Evolutionary conservation across 2,888 invertebrate species (phyloP).

Genomic region (Pristionchus exspectatus): DNA sequence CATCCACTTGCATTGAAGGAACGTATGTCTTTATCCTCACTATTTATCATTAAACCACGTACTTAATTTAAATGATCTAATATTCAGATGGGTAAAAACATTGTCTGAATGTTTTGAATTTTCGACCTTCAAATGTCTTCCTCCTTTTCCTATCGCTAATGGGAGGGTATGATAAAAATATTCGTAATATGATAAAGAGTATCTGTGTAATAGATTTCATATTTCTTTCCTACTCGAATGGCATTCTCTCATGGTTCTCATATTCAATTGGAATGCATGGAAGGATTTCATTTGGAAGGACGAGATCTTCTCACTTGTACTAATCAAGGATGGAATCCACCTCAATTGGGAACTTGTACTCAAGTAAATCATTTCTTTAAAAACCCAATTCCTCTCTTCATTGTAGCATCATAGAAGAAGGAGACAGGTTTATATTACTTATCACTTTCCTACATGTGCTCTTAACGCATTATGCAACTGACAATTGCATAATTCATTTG

Average conservation of each 20-base stretch:
- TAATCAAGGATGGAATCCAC: conserved; percentile 19
- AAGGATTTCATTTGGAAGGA: conserved; percentile 29
- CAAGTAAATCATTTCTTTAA: background rate
- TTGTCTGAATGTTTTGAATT: conserved; percentile 11
- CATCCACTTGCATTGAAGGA: conserved; percentile 26
- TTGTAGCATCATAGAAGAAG: background rate
- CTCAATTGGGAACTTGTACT: background rate
- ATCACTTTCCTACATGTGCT: too few relatives aligned
- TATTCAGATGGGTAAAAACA: conserved; percentile 33
- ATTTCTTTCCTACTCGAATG: background rate
- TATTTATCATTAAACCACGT: background rate
- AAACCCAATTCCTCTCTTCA: background rate
- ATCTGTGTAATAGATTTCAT: background rate
- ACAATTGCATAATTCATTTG: too few relatives aligned
- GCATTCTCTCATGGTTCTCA: conserved; percentile 14
- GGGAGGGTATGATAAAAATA: conserved; percentile 29
- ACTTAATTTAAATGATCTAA: too few relatives aligned
- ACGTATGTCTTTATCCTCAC: background rate
- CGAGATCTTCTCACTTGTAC: conserved; percentile 4
- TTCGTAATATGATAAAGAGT: too few relatives aligned
- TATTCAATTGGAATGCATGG: conserved; percentile 9
- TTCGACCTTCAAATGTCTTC: conserved; percentile 45
- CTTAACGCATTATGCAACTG: too few relatives aligned
- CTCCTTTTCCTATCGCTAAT: conserved; percentile 43
- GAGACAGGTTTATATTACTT: conserved; percentile 14